Evolutionary conservation across 2,113 vertebrate genomes (phyloP).

Genomic region (Micromys minutus): DNA sequence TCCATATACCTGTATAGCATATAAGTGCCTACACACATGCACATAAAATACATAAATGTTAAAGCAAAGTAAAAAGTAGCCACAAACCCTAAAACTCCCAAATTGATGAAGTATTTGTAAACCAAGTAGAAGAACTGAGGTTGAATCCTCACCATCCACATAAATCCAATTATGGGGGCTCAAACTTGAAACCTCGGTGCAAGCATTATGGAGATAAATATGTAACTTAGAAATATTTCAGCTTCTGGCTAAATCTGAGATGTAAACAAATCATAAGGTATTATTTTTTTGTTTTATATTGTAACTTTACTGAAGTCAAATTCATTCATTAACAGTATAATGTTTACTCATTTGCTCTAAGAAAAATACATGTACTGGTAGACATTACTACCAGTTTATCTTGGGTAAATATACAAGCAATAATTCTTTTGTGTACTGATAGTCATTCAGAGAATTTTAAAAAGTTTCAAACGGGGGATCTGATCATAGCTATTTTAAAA

Average conservation of each 20-base stretch:
- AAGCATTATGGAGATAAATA: not conserved
- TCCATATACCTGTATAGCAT: no score
- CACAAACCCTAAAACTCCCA: no score
- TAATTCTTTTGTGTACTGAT: not conserved
- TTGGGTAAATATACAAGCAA: not conserved
- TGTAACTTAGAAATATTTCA: not conserved
- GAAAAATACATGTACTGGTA: not conserved
- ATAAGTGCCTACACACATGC: no score
- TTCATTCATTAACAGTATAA: not conserved
- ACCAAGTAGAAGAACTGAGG: no score
- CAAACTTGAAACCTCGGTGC: not conserved
- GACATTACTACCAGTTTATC: not conserved
- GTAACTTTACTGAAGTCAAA: not conserved
- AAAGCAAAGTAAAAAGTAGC: no score
- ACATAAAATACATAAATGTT: no score
- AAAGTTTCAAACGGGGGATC: not conserved
- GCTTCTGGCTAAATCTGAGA: not conserved
- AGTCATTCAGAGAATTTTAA: not conserved
- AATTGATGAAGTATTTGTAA: no score
- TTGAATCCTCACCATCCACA: no score
- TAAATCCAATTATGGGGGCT: no score
- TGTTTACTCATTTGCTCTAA: not conserved
- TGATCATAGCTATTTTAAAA: fast-evolving
- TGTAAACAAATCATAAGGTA: no score
- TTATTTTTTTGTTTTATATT: no score